Evolutionary conservation across 2,113 vertebrate genomes (phyloP).

Genomic region (Carassius carassius): DNA sequence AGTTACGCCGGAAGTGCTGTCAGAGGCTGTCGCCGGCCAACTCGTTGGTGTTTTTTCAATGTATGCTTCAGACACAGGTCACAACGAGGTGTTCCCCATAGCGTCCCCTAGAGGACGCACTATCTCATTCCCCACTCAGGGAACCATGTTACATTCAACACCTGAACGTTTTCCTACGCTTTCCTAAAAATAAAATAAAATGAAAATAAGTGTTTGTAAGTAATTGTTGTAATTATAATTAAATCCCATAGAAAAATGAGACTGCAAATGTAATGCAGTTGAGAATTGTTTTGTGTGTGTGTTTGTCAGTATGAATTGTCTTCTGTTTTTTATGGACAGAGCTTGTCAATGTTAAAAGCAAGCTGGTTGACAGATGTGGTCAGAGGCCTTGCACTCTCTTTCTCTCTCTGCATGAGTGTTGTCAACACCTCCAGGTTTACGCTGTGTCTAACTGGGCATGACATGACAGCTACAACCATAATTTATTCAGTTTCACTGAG

Average conservation of each 20-base stretch:
- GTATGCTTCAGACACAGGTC: too few relatives aligned
- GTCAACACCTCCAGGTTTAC: constrained; percentile 4
- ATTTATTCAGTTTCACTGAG: not conserved
- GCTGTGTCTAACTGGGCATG: not conserved
- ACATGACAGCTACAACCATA: not conserved
- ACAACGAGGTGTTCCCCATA: too few relatives aligned
- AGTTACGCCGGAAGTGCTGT: too few relatives aligned
- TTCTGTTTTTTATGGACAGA: not conserved
- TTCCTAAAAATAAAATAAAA: too few relatives aligned
- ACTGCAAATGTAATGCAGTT: not conserved
- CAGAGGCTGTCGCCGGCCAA: too few relatives aligned
- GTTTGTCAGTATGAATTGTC: not conserved
- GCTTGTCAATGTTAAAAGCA: not conserved
- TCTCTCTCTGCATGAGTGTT: not conserved
- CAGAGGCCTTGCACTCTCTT: not conserved
- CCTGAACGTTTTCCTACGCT: too few relatives aligned
- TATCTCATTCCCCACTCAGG: too few relatives aligned
- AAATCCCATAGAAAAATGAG: not conserved
- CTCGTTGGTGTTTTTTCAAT: too few relatives aligned
- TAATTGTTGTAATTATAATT: too few relatives aligned
- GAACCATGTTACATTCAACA: too few relatives aligned
- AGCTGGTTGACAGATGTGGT: constrained; percentile 2
- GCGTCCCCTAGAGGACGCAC: too few relatives aligned
- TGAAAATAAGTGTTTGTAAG: too few relatives aligned
- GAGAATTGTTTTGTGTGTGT: not conserved